Evolutionary conservation across 2,888 invertebrate species (phyloP), one percentile per base, ranked within the genome.

Genomic region (Paralinhomoeus sp.): DNA sequence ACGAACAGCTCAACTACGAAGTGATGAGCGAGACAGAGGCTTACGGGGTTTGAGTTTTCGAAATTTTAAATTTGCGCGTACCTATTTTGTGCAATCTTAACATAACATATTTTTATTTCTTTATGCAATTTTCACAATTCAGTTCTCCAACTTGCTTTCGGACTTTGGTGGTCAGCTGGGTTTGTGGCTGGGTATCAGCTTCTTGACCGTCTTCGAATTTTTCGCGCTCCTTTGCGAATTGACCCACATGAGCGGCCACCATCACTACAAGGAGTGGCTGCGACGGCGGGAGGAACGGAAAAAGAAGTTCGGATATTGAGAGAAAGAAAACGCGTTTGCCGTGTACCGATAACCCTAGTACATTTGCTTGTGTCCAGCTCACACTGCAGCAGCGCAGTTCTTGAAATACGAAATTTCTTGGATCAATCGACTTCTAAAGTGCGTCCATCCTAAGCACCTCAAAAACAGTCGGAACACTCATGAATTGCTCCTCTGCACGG

Each of bases 91-190:
- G 3, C 21, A 21, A 42, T 40, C 27, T 42, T 42, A 20, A 17
- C 20, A 40, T 18, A 23, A 24, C 31, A 22, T 20, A 12, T 45
- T 37, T 23, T 20, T 36, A 15, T 24, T 31, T 21, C 27, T n/a
- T 33, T 9, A 21, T 40, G 15, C 34, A 36, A 24, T 12, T n/a
- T 21, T 21, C 18, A 15, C 24, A 13, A 42, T 56, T 41, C 41
- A 56, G 56, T 46, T 55, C 20, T 56, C 57, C 7, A 57, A 57
- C 45, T 54, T 57, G 56, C 47, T 57, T 49, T 56, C 57, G 37
- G 57, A 57, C 49, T 56, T 57, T 42, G 57, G 57, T 13, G 57
- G 57, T 12, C 56, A 57, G n/a, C 21, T 40, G 12, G 40, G 40
- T 3, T 21, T 40, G 15, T 40, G 40, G 40, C 33, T 40, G 9